phyloP scores from a whole-genome alignment of 2,797 vertebrate genomes.

The Phrynocephalus vlangalii region DNA sequence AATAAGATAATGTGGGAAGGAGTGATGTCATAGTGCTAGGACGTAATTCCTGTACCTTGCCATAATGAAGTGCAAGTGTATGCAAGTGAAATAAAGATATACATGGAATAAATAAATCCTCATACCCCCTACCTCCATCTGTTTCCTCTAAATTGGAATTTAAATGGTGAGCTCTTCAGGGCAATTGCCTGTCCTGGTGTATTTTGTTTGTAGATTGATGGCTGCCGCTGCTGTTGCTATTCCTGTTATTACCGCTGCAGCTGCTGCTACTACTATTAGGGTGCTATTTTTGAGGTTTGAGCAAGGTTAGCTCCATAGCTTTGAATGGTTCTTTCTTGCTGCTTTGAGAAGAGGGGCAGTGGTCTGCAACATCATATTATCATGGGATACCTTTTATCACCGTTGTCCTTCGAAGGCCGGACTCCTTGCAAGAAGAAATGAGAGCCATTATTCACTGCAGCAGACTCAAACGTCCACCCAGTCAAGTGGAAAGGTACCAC shows the following conservation, averaged over 20 bases:
- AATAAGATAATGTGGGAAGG: background rate
- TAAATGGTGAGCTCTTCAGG: background rate
- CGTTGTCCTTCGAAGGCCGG: slow-evolving; percentile 8
- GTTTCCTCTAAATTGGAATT: background rate
- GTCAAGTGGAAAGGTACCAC: too few relatives aligned
- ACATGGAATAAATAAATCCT: background rate
- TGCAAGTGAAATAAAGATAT: background rate
- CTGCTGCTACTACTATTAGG: too few relatives aligned
- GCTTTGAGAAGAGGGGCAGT: background rate
- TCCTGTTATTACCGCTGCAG: too few relatives aligned
- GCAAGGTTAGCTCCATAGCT: background rate
- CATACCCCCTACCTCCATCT: too few relatives aligned
- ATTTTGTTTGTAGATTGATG: background rate
- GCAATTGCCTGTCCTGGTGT: background rate
- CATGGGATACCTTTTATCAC: background rate
- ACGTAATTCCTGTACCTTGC: background rate
- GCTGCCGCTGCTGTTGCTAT: background rate
- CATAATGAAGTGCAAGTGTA: background rate
- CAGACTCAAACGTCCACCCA: too few relatives aligned
- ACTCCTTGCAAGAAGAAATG: slow-evolving; percentile 34
- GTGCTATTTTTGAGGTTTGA: background rate
- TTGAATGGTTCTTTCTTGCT: background rate
- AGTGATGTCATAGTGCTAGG: background rate
- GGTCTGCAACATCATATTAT: background rate
- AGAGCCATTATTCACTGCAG: background rate